These are phyloP conservation scores for Rhodophaea formosa DNA, from an alignment of 2,888 invertebrate genomes.

Conservation along the genomic window DNA sequence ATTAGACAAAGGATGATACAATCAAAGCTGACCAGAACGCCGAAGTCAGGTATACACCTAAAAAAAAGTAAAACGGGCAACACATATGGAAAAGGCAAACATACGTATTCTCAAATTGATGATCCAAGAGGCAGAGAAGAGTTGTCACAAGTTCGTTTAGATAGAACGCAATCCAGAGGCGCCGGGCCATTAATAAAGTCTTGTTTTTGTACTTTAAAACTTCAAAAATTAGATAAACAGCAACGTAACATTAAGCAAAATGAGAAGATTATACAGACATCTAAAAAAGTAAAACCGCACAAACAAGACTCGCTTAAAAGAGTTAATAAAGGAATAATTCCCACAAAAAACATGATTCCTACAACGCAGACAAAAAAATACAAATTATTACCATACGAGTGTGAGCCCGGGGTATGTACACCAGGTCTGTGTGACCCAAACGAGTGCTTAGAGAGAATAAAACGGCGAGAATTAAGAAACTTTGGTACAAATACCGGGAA, in stretches of 20 bases:
- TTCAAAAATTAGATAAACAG: neutral
- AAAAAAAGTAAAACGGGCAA: neutral
- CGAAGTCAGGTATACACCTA: neutral
- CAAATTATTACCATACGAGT: conserved; percentile 30
- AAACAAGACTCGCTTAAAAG: too few species aligned
- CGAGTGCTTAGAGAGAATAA: conserved; percentile 32
- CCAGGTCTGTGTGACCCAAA: conserved; percentile 33
- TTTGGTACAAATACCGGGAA: conserved; percentile 21
- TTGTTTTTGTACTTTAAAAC: neutral
- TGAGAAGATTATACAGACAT: neutral
- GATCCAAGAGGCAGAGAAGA: neutral
- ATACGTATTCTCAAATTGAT: neutral
- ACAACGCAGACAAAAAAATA: conserved; percentile 13
- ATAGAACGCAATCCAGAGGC: neutral
- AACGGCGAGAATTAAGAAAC: conserved; percentile 24
- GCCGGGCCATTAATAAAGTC: neutral
- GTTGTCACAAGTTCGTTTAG: neutral
- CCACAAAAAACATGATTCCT: neutral
- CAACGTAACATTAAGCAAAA: neutral
- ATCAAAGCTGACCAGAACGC: neutral
- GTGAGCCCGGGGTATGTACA: conserved; percentile 31
- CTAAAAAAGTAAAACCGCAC: neutral
- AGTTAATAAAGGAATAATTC: neutral
- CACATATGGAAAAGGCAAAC: neutral
- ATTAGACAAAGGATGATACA: conserved; percentile 23